phyloP scores from a whole-genome alignment of 2,797 vertebrate species.

The Phaenicophaeus curvirostris region DNA sequence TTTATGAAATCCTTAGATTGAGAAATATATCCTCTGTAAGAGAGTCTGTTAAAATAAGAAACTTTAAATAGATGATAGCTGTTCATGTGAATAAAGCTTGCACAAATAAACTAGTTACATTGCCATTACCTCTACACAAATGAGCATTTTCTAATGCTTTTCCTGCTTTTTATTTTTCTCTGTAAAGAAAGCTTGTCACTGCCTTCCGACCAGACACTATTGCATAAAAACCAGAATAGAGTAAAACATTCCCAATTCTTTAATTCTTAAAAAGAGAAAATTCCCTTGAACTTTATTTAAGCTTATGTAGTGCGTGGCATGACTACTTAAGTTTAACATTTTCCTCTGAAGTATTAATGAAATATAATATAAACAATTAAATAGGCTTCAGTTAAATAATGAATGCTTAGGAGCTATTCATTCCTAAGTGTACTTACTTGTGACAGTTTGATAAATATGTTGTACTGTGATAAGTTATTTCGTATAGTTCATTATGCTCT shows the following conservation, averaged over 20 bases:
- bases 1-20: neutral
- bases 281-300: neutral
- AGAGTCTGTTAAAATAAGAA: neutral
- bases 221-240: neutral
- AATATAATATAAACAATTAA: slow-evolving; percentile 55
- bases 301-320: neutral
- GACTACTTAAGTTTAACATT: slow-evolving; percentile 27
- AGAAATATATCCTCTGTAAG: neutral
- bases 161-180: neutral
- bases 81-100: neutral
- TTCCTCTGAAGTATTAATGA: slow-evolving; percentile 42
- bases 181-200: neutral
- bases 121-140: neutral
- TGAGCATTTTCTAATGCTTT: neutral
- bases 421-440: neutral
- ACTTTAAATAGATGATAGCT: neutral
- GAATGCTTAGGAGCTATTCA: slow-evolving; percentile 3
- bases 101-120: neutral
- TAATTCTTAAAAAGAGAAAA: neutral
- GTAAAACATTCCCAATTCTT: neutral
- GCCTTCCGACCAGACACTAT: neutral
- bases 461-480: neutral
- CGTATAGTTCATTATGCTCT: neutral
- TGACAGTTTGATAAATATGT: slow-evolving; percentile 8
- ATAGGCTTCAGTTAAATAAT: slow-evolving; percentile 53